Evolutionary conservation across 2,113 vertebrate species (phyloP).

Genomic region (Sinocyclocheilus grahami): DNA sequence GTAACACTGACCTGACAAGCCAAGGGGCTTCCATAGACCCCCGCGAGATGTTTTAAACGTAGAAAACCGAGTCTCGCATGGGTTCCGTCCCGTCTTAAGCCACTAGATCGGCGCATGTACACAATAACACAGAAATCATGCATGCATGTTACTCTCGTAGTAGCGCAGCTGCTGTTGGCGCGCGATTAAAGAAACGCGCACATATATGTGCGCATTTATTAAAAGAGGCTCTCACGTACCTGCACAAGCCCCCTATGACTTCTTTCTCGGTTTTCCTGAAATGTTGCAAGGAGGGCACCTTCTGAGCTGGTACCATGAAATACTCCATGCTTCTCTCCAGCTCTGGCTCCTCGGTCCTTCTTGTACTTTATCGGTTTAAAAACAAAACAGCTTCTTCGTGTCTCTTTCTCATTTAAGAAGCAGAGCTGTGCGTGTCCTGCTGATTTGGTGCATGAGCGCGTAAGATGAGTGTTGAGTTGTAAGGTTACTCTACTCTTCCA

Average conservation of each 20-base stretch:
- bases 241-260: constrained; percentile 95
- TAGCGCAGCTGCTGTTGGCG: constrained; percentile 57
- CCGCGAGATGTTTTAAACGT: not conserved
- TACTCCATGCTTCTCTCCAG: constrained; percentile 90
- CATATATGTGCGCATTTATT: not conserved
- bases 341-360: constrained; percentile 62
- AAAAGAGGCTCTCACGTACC: constrained; percentile 78
- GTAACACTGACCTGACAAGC: constrained; percentile 15
- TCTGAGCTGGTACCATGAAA: constrained; percentile 97
- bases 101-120: constrained; percentile 66
- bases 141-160: constrained; percentile 71
- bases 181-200: constrained; percentile 52
- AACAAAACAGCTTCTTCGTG: not conserved
- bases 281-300: constrained; percentile 94
- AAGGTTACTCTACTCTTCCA: constrained; percentile 82
- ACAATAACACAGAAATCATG: constrained; percentile 75
- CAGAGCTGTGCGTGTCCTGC: not conserved
- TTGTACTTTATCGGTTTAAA: constrained; percentile 39
- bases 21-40: not conserved
- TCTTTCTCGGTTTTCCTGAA: constrained; percentile 98
- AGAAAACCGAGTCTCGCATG: constrained; percentile 35
- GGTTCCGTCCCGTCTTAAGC: constrained; percentile 52
- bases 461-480: constrained; percentile 74
- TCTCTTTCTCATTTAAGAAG: constrained; percentile 43
- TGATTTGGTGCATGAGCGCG: constrained; percentile 63